Evolutionary conservation across 2,888 invertebrate species (phyloP).

Genomic region (Candidula unifasciata): DNA sequence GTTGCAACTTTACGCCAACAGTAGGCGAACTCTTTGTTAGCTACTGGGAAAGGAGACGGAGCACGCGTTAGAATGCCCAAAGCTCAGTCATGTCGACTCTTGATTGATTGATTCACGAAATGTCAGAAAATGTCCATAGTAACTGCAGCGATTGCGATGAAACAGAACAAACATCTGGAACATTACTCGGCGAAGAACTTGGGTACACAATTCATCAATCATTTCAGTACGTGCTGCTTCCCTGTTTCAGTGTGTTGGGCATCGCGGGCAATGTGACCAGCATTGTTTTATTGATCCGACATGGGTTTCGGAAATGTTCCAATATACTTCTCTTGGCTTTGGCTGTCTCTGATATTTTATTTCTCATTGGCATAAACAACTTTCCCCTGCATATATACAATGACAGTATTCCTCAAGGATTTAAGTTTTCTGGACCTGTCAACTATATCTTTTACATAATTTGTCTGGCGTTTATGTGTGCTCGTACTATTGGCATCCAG

Average conservation of each 20-base stretch:
- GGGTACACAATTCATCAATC: background rate
- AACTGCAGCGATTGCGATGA: no score
- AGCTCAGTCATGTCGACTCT: no score
- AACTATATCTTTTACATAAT: background rate
- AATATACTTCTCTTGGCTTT: background rate
- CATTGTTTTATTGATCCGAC: background rate
- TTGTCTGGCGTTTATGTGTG: background rate
- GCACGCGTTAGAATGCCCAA: no score
- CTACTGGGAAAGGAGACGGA: no score
- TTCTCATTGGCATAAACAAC: slow-evolving; percentile 1
- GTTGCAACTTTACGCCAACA: no score
- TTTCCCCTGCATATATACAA: background rate
- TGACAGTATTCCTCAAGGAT: background rate
- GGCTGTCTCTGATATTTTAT: slow-evolving; percentile 2
- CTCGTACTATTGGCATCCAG: background rate
- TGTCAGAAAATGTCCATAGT: no score
- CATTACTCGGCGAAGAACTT: background rate
- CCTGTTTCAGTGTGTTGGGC: background rate
- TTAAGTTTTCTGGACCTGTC: background rate
- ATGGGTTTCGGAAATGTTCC: slow-evolving; percentile 3
- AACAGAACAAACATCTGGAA: background rate
- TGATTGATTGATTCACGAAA: no score
- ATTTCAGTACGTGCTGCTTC: background rate
- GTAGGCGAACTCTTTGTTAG: no score
- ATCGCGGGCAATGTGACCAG: background rate